These are phyloP conservation scores for Caenorhabditis wallacei DNA, from an alignment of 2,888 invertebrate species.

Conservation along the genomic window DNA sequence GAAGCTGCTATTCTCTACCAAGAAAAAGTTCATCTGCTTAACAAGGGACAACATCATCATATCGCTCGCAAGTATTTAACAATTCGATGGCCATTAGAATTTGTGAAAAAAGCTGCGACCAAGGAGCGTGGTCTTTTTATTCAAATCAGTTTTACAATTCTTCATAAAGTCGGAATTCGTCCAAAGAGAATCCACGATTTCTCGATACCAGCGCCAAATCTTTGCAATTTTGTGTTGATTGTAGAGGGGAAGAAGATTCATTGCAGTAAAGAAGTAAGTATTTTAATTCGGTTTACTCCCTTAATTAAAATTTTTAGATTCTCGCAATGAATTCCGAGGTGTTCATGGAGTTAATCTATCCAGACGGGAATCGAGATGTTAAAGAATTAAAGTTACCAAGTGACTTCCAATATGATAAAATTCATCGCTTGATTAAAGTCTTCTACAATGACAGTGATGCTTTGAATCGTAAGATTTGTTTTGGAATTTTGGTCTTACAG, in stretches of 20 bases:
- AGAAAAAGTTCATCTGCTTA: not conserved
- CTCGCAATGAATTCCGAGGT: slow-evolving; percentile 40
- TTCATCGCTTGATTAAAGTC: slow-evolving; percentile 21
- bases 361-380: not conserved
- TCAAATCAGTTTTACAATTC: not conserved
- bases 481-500: not conserved
- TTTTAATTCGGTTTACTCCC: not conserved
- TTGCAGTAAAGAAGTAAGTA: slow-evolving; percentile 34
- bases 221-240: slow-evolving; percentile 19
- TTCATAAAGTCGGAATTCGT: slow-evolving; percentile 5
- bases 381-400: not conserved
- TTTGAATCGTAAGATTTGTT: slow-evolving; percentile 8
- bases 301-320: slow-evolving; percentile 34
- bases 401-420: slow-evolving; percentile 17
- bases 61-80: slow-evolving; percentile 22
- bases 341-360: slow-evolving; percentile 21
- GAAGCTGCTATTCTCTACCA: not conserved
- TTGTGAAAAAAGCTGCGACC: not conserved
- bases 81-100: not conserved
- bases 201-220: not conserved
- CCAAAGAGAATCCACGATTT: slow-evolving; percentile 38
- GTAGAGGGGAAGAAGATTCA: slow-evolving; percentile 26
- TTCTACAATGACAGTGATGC: slow-evolving; percentile 46
- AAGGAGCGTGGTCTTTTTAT: slow-evolving; percentile 7
- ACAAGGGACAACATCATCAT: slow-evolving; percentile 3